These are phyloP conservation scores for Actenoides hombroni DNA, from an alignment of 2,113 vertebrate species.

Conservation along the genomic window DNA sequence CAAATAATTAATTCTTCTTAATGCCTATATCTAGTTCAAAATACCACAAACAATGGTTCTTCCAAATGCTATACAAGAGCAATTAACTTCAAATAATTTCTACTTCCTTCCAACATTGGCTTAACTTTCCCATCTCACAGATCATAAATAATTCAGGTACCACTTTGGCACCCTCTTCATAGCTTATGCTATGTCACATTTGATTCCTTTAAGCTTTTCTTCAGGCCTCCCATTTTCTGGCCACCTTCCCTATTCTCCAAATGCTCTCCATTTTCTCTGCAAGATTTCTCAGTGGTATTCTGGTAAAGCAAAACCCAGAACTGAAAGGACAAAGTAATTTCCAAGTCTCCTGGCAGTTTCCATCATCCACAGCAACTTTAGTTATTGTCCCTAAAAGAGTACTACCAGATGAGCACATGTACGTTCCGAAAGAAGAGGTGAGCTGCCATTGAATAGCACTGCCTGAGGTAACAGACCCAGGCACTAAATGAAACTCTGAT, in stretches of 20 bases:
- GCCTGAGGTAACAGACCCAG: neutral
- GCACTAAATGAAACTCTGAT: neutral
- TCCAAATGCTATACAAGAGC: neutral
- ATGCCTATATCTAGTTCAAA: neutral
- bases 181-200: neutral
- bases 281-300: neutral
- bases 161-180: neutral
- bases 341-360: neutral
- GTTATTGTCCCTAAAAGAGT: neutral
- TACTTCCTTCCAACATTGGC: neutral
- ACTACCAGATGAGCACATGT: neutral
- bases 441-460: neutral
- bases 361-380: neutral
- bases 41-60: neutral
- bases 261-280: neutral
- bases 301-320: neutral
- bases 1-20: constrained; percentile 51
- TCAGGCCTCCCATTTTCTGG: neutral
- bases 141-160: constrained; percentile 16
- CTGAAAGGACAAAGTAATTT: neutral
- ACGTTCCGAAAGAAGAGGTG: neutral
- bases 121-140: neutral
- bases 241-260: neutral
- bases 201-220: neutral
- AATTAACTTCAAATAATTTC: neutral